Percentiles rank a stretch among this genome's conserved stretches.
Evolutionary conservation across 2,888 invertebrate species (phyloP).

Genomic region (Drosophila birchii): DNA sequence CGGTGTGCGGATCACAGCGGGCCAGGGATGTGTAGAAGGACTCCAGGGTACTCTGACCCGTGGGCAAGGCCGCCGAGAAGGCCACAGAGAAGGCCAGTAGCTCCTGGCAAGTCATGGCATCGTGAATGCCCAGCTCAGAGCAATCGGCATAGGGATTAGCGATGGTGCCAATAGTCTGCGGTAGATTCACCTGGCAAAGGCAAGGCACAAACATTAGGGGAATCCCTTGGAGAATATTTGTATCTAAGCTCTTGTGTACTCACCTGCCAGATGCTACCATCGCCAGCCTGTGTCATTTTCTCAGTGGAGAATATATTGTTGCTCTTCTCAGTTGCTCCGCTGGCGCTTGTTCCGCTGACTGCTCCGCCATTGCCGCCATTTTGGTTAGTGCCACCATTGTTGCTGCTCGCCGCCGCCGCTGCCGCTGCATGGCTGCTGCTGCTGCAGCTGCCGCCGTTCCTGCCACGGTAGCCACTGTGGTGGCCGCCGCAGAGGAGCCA

Average conservation of each 20-base stretch:
- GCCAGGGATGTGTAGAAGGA: constrained; percentile 92
- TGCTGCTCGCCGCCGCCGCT: constrained; percentile 4
- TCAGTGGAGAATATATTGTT: constrained; percentile 90
- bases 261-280: constrained; percentile 89
- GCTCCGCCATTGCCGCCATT: constrained; percentile 20
- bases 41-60: constrained; percentile 93
- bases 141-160: constrained; percentile 85
- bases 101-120: constrained; percentile 90
- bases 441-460: constrained; percentile 26
- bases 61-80: constrained; percentile 94
- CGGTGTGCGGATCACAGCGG: constrained; percentile 87
- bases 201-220: neutral
- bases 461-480: constrained; percentile 33
- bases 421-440: constrained; percentile 19
- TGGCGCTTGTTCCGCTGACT: neutral
- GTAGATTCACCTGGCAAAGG: constrained; percentile 82
- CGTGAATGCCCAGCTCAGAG: constrained; percentile 86
- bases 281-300: constrained; percentile 94
- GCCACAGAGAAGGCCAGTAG: constrained; percentile 96
- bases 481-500: constrained; percentile 8
- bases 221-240: neutral
- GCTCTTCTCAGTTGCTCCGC: constrained; percentile 84
- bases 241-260: constrained; percentile 33
- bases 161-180: constrained; percentile 85
- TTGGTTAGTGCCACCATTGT: no score